Evolutionary conservation across 2,113 vertebrate species (phyloP), one percentile per base, ranked within the genome.

Genomic region (Brachyhypopomus occidentalis): DNA sequence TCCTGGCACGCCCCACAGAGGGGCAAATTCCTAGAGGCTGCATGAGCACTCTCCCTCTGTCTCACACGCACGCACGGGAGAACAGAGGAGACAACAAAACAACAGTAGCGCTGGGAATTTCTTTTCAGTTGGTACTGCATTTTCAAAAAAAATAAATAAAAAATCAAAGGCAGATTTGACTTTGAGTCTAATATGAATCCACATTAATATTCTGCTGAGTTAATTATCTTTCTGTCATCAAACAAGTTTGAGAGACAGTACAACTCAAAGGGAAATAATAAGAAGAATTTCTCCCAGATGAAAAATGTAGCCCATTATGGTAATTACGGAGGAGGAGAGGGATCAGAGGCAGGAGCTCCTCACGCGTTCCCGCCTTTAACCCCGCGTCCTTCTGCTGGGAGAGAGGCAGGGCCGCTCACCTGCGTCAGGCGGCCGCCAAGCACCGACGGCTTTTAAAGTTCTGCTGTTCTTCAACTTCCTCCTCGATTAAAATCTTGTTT

Each of bases 1-100:
- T 85, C 78, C 83, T 81, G 81, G 74, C 78, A 71, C 62, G 72
- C 83, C 75, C 75, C 78, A 60, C 75, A 83, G 38, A 80, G 25
- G 5, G 56, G 55, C 70, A 78, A 77, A 86, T 83, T 80, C 80
- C 83, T 84, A 30, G 64, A 77, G 71, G 77, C 75, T 56, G 79
- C 48, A 72, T 41, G 27, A 69, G 64, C 34, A 73, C 74, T 52
- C 71, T 14, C 63, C 2, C 25, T 66, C 62, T 64, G 4, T 64
- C 25, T 64, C 62, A 64, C 79, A 73, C 70, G 64, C 75, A 79
- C 67, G 56, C 23, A 36, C 23, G 76, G 34, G 27, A 52, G 63
- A 23, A 58, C 48, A 64, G 55, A 23, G 20, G 2, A 36, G 22
- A 60, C 38, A n/a, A 55, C 30, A 83, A 82, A 73, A 78, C 75